Conservation (phyloP, 2,113 vertebrate species). For the Erythrolamprus reginae region DNA sequence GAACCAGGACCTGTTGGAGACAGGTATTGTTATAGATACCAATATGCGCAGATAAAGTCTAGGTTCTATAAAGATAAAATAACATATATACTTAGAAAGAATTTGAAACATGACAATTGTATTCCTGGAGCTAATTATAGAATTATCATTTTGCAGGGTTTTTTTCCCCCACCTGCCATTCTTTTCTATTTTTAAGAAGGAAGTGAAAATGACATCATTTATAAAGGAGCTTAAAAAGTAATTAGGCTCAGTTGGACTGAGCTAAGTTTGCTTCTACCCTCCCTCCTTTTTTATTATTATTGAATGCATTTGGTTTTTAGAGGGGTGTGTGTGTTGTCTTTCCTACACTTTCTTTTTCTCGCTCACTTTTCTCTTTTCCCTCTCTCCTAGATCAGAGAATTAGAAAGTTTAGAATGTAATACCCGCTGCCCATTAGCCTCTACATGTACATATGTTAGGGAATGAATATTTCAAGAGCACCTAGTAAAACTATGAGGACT, state of each 20-base stretch:
- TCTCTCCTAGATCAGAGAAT: not conserved
- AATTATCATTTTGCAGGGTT: not conserved
- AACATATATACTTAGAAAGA: too few relatives aligned
- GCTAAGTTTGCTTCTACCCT: not conserved
- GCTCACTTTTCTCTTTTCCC: not conserved
- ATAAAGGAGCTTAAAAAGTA: not conserved
- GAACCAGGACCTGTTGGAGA: too few relatives aligned
- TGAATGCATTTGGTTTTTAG: not conserved
- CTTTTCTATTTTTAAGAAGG: not conserved
- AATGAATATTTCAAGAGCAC: slow-evolving; percentile 34
- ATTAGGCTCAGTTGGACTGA: not conserved
- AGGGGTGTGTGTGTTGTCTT: not conserved
- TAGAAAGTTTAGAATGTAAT: not conserved
- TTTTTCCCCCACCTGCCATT: not conserved
- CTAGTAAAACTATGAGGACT: slow-evolving; percentile 31
- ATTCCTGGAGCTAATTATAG: not conserved
- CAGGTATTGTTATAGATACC: too few relatives aligned
- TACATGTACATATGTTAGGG: slow-evolving; percentile 20
- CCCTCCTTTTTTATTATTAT: not conserved
- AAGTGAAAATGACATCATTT: not conserved
- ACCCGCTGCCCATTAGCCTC: slow-evolving; percentile 18
- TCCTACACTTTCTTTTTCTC: not conserved
- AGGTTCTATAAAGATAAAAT: too few relatives aligned
- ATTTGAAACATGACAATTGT: not conserved
- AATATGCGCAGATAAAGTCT: too few relatives aligned